Evolutionary conservation across 1,140 invertebrate genomes (phyloP), one percentile per base, ranked within the genome.

Genomic region (Onthophagus taurus): DNA sequence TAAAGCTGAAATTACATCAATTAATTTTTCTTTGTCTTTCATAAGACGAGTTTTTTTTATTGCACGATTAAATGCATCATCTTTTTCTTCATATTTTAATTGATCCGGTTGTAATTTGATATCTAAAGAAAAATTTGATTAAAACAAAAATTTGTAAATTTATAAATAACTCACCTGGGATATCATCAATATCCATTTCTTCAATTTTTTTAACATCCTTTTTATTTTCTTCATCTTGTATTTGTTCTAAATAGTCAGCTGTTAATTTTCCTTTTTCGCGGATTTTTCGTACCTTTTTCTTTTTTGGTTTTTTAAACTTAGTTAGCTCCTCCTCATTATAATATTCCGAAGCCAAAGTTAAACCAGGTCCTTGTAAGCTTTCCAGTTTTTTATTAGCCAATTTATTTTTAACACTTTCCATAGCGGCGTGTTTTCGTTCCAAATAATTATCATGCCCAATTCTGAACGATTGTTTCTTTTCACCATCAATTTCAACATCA

Each of bases 301-400:
- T 95, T 61, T 93, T 97, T 19, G 85, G 74, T 67, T 97, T 97
- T 61, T 96, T 97, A 65, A 99, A 87, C 72, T 72, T 80, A 44
- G 63, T 61, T 63, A 92, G 69, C 69, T 96, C 91, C 44, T 81
- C 75, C 45, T 83, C 74, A 44, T 85, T 88, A 49, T 85, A 85
- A 67, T 94, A 97, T 64, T 97, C 93, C 6, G 81, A 81, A 1
- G 91, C 91, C 12, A 92, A 46, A 54, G 77, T 78, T 9, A 79
- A 72, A 50, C 77, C 74, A 12, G 78, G 72, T 42, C 80, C 63
- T 33, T 72, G 69, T 31, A 97, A 68, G 6, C 75, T 76, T 68
- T 89, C 85, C 48, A 89, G 57, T 23, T 74, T 76, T 59, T 83
- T 85, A 52, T 76, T 80, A 2, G 78, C 73, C 16, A 81, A 58